These are phyloP conservation scores for Xerus rutilus DNA, from an alignment of 2,797 vertebrate genomes.

Conservation along the genomic window DNA sequence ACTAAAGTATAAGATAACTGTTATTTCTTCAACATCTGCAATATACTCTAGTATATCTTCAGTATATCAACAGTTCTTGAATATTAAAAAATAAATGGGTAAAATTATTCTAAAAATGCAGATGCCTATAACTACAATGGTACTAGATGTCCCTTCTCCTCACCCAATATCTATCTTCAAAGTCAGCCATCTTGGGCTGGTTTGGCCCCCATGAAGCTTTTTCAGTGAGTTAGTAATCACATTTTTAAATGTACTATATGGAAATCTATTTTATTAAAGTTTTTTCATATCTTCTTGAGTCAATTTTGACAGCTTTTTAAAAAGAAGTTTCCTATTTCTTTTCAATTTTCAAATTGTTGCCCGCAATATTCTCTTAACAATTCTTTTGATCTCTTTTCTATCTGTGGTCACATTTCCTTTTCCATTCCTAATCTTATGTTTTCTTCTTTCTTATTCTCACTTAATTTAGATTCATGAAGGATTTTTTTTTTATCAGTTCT, in stretches of 20 bases:
- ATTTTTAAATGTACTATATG: background rate
- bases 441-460: background rate
- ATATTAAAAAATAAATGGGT: too few species aligned
- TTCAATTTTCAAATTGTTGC: background rate
- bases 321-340: background rate
- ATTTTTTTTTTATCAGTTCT: background rate
- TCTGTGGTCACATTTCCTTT: background rate
- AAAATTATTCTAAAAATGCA: too few species aligned
- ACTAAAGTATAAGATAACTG: background rate
- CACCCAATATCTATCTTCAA: constrained; percentile 94
- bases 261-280: background rate
- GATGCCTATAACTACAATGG: too few species aligned
- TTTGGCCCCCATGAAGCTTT: constrained; percentile 81
- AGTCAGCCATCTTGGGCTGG: constrained; percentile 95
- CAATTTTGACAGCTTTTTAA: background rate
- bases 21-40: background rate
- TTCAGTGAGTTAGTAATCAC: background rate
- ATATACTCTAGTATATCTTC: background rate
- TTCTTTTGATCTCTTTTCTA: background rate
- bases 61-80: background rate
- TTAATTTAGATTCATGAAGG: background rate
- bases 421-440: background rate
- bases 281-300: background rate
- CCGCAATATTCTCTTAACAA: background rate
- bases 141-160: constrained; percentile 92